phyloP scores from a whole-genome alignment of 2,113 vertebrate species.

The Mustela lutreola region DNA sequence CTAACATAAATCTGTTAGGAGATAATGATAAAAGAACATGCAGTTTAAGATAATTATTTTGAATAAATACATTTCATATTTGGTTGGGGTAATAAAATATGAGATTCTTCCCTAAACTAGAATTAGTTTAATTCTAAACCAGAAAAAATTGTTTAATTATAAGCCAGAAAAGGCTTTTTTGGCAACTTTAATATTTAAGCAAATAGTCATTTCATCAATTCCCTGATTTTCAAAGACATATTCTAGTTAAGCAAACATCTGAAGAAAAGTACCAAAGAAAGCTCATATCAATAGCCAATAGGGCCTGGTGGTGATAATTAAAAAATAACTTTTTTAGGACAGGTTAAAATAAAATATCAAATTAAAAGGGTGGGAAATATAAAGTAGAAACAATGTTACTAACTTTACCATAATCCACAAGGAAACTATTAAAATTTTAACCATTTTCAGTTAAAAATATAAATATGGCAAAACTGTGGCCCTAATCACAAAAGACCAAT shows the following conservation, averaged over 20 bases:
- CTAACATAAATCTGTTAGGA: neutral
- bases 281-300: neutral
- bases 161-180: neutral
- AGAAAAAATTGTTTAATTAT: too few relatives aligned
- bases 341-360: conserved; percentile 41
- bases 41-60: neutral
- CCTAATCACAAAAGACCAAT: neutral
- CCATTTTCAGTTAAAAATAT: neutral
- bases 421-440: neutral
- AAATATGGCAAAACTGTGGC: neutral
- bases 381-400: neutral
- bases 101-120: conserved; percentile 1
- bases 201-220: neutral
- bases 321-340: neutral
- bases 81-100: neutral
- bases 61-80: neutral
- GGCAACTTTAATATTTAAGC: neutral
- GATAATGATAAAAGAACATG: neutral
- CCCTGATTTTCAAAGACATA: conserved; percentile 6
- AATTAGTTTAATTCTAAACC: neutral
- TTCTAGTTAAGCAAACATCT: neutral
- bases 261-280: conserved; percentile 26
- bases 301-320: neutral
- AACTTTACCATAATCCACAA: neutral
- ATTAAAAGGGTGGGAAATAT: neutral